Percentiles rank a stretch among this genome's conserved stretches.
phyloP scores from a whole-genome alignment of 2,797 vertebrate species.

The Enteromius afrohamiltoni region DNA sequence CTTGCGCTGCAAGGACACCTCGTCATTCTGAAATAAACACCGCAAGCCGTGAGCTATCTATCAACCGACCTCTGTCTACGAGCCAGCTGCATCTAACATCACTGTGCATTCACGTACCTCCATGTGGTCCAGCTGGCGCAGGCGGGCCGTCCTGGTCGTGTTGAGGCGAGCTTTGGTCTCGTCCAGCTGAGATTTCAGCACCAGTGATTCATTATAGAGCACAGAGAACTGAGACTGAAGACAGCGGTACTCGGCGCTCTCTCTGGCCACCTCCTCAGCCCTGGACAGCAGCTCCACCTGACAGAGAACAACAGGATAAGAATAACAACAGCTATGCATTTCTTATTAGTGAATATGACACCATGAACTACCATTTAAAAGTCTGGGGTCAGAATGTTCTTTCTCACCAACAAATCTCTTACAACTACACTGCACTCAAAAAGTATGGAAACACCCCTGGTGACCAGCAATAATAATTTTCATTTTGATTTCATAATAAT shows the following conservation, averaged over 20 bases:
- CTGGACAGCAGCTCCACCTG: slow-evolving; percentile 87
- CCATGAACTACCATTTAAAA: too few species aligned
- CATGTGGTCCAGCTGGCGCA: slow-evolving; percentile 96
- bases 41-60: background rate
- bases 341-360: too few species aligned
- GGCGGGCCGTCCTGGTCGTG: slow-evolving; percentile 89
- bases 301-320: background rate
- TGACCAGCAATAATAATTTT: too few species aligned
- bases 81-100: background rate
- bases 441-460: too few species aligned
- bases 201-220: slow-evolving; percentile 94
- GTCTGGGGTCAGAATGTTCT: too few species aligned
- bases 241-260: slow-evolving; percentile 93
- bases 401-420: too few species aligned
- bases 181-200: slow-evolving; percentile 92
- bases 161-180: slow-evolving; percentile 92
- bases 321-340: too few species aligned
- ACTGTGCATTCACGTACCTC: slow-evolving; percentile 78
- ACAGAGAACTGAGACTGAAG: slow-evolving; percentile 99
- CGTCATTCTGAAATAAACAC: slow-evolving; percentile 85
- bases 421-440: too few species aligned
- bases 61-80: background rate
- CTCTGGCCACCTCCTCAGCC: slow-evolving; percentile 91
- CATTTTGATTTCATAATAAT: too few species aligned
- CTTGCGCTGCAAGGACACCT: slow-evolving; percentile 94